Conservation (phyloP, 2,797 vertebrate genomes). For the Pelodytes ibericus region DNA sequence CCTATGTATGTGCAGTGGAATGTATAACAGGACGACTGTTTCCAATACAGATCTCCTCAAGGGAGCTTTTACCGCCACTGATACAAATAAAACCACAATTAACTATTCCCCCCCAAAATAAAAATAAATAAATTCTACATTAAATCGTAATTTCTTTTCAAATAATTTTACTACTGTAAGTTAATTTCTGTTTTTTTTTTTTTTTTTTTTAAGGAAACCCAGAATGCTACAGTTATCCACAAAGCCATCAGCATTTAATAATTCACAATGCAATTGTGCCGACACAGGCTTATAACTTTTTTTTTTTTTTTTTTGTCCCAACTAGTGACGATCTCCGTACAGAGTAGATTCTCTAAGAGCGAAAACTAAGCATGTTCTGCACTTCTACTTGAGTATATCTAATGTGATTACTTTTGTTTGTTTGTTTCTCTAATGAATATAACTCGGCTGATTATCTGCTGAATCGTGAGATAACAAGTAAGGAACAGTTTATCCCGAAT, state of each 20-base stretch:
- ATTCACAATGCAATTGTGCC: constrained; percentile 44
- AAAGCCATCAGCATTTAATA: constrained; percentile 48
- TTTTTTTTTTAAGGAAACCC: constrained; percentile 49
- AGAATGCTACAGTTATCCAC: constrained; percentile 41
- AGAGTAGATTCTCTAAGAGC: constrained; percentile 18
- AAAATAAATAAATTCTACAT: no score
- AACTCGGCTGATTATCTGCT: constrained; percentile 35
- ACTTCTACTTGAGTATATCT: constrained; percentile 35
- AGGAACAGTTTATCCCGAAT: constrained; percentile 31
- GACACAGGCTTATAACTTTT: constrained; percentile 24
- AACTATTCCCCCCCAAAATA: no score
- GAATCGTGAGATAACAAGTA: constrained; percentile 39
- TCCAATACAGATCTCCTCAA: no score
- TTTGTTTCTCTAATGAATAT: constrained; percentile 40
- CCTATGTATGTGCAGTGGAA: no score
- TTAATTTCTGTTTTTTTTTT: constrained; percentile 15
- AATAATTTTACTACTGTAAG: constrained; percentile 40
- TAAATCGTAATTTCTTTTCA: constrained; percentile 21
- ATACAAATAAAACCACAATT: no score
- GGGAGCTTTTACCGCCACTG: no score
- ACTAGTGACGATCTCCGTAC: constrained; percentile 20
- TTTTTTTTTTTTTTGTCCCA: no score
- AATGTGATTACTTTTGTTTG: constrained; percentile 39
- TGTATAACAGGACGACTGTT: no score
- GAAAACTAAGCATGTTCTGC: constrained; percentile 39